These are phyloP conservation scores for Pilophorus perplexus DNA, from an alignment of 2,888 invertebrate genomes.

Conservation along the genomic window DNA sequence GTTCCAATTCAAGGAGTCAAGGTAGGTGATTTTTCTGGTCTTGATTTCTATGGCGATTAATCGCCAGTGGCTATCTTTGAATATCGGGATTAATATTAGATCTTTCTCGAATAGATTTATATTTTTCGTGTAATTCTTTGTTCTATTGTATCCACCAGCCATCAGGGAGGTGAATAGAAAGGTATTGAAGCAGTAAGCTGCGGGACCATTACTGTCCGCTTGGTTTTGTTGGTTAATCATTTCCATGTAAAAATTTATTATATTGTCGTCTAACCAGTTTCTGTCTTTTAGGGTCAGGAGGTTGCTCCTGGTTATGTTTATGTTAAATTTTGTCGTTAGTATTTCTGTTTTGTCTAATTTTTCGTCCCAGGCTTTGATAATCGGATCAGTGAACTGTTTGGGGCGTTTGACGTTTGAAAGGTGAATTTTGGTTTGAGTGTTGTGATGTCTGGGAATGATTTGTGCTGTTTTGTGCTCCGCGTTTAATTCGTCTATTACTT, in stretches of 20 bases:
- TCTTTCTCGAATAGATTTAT: conserved; percentile 16
- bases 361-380: neutral
- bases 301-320: neutral
- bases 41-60: neutral
- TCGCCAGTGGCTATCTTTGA: conserved; percentile 12
- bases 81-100: conserved; percentile 13
- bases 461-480: neutral
- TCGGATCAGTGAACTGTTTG: neutral
- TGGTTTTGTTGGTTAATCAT: neutral
- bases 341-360: neutral
- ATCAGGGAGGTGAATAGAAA: conserved; percentile 1
- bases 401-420: neutral
- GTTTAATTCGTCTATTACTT: neutral
- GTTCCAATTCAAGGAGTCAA: neutral
- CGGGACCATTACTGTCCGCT: neutral
- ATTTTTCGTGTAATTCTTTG: conserved; percentile 16
- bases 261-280: neutral
- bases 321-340: neutral
- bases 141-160: conserved; percentile 2
- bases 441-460: neutral
- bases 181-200: conserved; percentile 6
- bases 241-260: neutral
- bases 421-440: neutral
- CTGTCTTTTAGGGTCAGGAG: neutral
- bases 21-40: neutral